Conservation (phyloP, 2,113 vertebrate species). For the Callipepla squamata region DNA sequence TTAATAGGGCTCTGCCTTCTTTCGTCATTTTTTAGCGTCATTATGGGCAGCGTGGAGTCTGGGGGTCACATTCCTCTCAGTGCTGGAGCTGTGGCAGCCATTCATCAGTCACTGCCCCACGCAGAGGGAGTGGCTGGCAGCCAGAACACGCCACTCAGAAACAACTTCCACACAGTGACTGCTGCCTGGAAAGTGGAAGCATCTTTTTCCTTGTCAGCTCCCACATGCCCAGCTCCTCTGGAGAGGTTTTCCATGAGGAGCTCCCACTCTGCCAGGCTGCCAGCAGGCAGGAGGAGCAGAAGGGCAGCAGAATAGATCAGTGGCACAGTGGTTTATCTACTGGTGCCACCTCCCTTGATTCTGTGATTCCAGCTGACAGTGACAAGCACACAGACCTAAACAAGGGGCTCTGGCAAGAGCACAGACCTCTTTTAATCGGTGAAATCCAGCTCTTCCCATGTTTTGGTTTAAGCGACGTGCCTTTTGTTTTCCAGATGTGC, state of each 20-base stretch:
- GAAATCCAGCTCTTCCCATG: not conserved
- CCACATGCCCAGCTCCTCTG: not conserved
- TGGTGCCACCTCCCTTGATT: not conserved
- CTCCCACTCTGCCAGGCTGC: not conserved
- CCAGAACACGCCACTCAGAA: not conserved
- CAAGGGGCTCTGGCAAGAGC: not conserved
- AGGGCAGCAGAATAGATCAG: not conserved
- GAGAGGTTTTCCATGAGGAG: not conserved
- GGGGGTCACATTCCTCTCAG: not conserved
- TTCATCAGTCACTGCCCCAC: not conserved
- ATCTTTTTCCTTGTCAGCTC: not conserved
- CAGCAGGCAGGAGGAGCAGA: not conserved
- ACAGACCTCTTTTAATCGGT: not conserved
- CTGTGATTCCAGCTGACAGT: not conserved
- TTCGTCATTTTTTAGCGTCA: not conserved
- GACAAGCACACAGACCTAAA: not conserved
- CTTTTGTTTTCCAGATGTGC: constrained; percentile 58
- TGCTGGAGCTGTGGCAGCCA: not conserved
- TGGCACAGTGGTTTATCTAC: not conserved
- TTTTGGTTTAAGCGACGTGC: not conserved
- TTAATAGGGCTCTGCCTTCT: not conserved
- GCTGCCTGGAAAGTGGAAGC: not conserved
- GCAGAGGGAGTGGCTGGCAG: not conserved
- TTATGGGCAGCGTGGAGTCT: not conserved
- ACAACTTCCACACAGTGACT: not conserved